Percentiles rank a stretch among this genome's conserved stretches.
These are phyloP conservation scores for Hemithea aestivaria DNA, from an alignment of 2,888 invertebrate genomes.

Conservation along the genomic window DNA sequence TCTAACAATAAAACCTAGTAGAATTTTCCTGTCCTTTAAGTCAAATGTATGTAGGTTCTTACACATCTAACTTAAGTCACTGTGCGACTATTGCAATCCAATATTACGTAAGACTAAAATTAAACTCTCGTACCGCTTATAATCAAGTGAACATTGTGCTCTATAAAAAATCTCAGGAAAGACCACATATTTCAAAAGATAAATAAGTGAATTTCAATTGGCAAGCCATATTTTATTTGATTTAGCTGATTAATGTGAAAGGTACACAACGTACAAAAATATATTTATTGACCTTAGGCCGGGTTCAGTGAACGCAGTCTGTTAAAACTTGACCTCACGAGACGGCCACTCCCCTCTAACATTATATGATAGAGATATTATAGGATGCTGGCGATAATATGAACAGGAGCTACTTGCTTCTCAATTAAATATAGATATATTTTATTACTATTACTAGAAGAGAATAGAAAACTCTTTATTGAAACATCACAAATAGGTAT, in stretches of 20 bases:
- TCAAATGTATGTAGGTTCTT: no score
- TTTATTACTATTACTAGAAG: no score
- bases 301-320: conserved; percentile 42
- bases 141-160: no score
- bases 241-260: conserved; percentile 34
- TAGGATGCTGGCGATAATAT: neutral
- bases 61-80: no score
- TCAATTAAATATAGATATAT: no score
- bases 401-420: neutral
- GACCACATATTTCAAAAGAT: conserved; percentile 7
- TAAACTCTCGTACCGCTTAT: no score
- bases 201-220: conserved; percentile 7
- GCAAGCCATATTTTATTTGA: conserved; percentile 14
- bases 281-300: conserved; percentile 37
- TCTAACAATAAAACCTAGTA: no score
- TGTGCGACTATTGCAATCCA: no score
- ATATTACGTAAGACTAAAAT: no score
- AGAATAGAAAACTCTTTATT: no score
- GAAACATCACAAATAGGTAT: no score
- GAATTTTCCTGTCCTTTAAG: no score
- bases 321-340: conserved; percentile 39
- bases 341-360: conserved; percentile 18
- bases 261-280: conserved; percentile 28
- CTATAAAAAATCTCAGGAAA: conserved; percentile 4
- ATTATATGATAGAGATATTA: conserved; percentile 4